Evolutionary conservation across 2,113 vertebrate species (phyloP).

Genomic region (Myiozetetes cayanensis): DNA sequence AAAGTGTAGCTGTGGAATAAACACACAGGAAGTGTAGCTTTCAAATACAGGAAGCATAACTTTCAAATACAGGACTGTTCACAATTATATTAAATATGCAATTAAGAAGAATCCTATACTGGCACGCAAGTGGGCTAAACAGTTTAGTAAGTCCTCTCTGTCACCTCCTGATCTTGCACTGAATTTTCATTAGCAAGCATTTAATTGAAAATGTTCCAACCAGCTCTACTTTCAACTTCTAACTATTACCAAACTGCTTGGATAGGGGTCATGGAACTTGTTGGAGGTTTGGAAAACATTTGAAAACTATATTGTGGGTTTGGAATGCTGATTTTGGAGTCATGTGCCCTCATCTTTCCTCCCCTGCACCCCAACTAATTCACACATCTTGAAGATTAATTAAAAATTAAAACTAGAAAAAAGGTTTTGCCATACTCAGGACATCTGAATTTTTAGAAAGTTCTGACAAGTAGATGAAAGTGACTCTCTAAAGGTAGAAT

Average conservation of each 20-base stretch:
- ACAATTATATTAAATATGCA: background rate
- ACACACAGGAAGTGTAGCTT: background rate
- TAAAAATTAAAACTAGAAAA: background rate
- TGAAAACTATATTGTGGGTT: background rate
- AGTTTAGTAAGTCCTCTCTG: background rate
- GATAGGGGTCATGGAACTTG: background rate
- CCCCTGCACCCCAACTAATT: background rate
- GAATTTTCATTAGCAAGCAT: background rate
- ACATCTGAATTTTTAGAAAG: background rate
- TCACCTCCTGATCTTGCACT: background rate
- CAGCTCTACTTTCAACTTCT: background rate
- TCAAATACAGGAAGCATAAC: background rate
- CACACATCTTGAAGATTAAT: background rate
- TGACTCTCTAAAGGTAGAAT: background rate
- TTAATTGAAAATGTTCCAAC: background rate
- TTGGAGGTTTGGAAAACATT: background rate
- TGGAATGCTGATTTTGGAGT: background rate
- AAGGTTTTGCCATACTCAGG: accelerated
- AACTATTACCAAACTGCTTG: background rate
- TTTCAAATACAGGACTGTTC: background rate
- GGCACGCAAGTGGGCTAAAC: background rate
- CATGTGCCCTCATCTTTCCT: background rate
- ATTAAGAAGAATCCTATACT: background rate
- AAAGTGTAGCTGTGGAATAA: background rate
- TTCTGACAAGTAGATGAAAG: background rate